Percentiles rank a stretch among this genome's conserved stretches.
These are phyloP conservation scores for Parnassius apollo DNA, from an alignment of 2,888 invertebrate species.

Conservation along the genomic window DNA sequence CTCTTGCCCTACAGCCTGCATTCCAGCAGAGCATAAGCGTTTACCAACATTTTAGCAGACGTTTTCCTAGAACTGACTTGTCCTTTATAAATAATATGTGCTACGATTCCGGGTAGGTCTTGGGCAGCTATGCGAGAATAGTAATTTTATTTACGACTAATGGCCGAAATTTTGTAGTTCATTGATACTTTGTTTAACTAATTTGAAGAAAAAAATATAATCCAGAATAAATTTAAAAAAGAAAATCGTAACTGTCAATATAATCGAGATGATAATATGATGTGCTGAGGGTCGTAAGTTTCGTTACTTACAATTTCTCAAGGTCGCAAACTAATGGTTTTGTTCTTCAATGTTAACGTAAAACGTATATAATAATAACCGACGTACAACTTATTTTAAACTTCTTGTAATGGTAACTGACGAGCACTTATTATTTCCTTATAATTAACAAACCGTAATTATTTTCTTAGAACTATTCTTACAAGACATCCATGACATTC, in stretches of 20 bases:
- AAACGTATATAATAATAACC: constrained; percentile 31
- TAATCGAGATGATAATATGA: constrained; percentile 57
- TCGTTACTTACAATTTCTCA: constrained; percentile 62
- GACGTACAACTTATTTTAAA: constrained; percentile 39
- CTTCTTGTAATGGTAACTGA: constrained; percentile 35
- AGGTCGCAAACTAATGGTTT: constrained; percentile 67
- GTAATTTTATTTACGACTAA: not conserved
- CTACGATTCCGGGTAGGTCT: constrained; percentile 19
- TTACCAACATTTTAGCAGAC: constrained; percentile 33
- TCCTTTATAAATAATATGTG: constrained; percentile 18
- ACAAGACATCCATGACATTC: constrained; percentile 34
- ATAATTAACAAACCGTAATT: constrained; percentile 37
- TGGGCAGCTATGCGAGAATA: constrained; percentile 8
- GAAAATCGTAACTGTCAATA: constrained; percentile 67
- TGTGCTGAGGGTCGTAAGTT: constrained; percentile 57
- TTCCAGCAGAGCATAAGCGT: constrained; percentile 55
- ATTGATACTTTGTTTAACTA: not conserved
- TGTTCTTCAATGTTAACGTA: constrained; percentile 57
- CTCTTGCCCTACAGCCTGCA: constrained; percentile 65
- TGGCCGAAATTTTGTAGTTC: not conserved
- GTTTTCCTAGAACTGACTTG: constrained; percentile 17
- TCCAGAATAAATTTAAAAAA: no score
- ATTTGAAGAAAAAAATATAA: no score
- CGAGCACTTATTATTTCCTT: constrained; percentile 37
- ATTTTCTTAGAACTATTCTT: constrained; percentile 34